Evolutionary conservation across 2,113 vertebrate species (phyloP).

Genomic region (Melanerpes formicivorus): DNA sequence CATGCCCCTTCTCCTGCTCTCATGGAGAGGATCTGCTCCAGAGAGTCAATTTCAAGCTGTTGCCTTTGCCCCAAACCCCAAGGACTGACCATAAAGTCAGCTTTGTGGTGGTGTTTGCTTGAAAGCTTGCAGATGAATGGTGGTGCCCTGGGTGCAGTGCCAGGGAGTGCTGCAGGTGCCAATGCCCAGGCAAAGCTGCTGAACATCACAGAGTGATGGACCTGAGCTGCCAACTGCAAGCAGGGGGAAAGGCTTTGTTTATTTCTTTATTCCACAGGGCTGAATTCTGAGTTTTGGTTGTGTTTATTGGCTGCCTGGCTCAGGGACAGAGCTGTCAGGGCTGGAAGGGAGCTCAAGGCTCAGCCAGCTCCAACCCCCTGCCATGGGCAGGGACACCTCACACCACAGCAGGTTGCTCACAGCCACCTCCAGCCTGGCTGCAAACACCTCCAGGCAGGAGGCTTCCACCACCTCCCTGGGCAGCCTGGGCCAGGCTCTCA

Average conservation of each 20-base stretch:
- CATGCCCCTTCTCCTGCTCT: background rate
- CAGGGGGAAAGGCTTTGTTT: background rate
- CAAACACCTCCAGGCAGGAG: too few species aligned
- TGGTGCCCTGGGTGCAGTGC: background rate
- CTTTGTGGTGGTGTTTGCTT: background rate
- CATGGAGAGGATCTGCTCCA: background rate
- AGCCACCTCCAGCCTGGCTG: too few species aligned
- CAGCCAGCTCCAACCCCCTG: too few species aligned
- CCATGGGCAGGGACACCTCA: too few species aligned
- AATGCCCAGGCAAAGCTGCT: background rate
- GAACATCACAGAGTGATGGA: constrained; percentile 29
- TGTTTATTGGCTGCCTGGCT: constrained; percentile 1
- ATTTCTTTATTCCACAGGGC: constrained; percentile 34
- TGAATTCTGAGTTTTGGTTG: background rate
- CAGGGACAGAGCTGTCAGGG: too few species aligned
- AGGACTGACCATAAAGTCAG: background rate
- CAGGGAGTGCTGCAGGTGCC: background rate
- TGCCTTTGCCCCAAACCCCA: background rate
- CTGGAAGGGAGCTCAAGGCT: too few species aligned
- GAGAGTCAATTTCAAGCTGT: background rate
- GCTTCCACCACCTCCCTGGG: too few species aligned
- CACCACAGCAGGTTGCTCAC: too few species aligned
- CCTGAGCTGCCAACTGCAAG: background rate
- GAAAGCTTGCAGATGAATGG: background rate
- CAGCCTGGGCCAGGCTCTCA: too few species aligned